phyloP scores from a whole-genome alignment of 2,113 vertebrate species.

The Cromileptes altivelis region DNA sequence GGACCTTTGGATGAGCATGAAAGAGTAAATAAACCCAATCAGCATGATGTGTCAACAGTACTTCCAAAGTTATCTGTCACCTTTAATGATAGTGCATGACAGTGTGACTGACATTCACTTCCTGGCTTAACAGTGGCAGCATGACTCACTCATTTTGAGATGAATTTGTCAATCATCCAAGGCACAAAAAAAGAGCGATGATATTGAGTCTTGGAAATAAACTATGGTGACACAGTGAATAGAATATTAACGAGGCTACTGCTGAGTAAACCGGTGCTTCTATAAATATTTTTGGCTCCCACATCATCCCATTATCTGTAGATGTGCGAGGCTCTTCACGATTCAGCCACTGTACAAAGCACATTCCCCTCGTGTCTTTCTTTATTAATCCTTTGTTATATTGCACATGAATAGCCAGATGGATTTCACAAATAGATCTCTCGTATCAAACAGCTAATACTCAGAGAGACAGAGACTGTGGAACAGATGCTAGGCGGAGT shows the following conservation, averaged over 20 bases:
- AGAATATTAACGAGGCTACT: slow-evolving; percentile 2
- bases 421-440: slow-evolving; percentile 37
- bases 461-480: slow-evolving; percentile 21
- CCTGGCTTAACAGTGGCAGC: not conserved
- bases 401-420: not conserved
- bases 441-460: slow-evolving; percentile 34
- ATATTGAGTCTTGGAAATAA: not conserved
- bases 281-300: slow-evolving; percentile 25
- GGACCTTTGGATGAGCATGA: not conserved
- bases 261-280: slow-evolving; percentile 19
- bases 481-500: slow-evolving; percentile 48
- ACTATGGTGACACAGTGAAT: not conserved
- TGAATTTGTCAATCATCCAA: slow-evolving; percentile 12
- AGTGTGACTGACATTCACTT: not conserved
- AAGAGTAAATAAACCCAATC: not conserved
- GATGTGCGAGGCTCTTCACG: not conserved
- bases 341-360: not conserved
- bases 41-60: not conserved
- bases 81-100: not conserved
- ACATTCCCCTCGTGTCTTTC: slow-evolving; percentile 2
- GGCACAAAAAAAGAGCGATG: slow-evolving; percentile 12
- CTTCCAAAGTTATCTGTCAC: slow-evolving; percentile 10
- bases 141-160: slow-evolving; percentile 20
- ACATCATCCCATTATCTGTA: slow-evolving; percentile 12
- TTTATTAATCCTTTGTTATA: slow-evolving; percentile 23